phyloP scores from a whole-genome alignment of 1,140 invertebrate species.

The Callitettix versicolor region DNA sequence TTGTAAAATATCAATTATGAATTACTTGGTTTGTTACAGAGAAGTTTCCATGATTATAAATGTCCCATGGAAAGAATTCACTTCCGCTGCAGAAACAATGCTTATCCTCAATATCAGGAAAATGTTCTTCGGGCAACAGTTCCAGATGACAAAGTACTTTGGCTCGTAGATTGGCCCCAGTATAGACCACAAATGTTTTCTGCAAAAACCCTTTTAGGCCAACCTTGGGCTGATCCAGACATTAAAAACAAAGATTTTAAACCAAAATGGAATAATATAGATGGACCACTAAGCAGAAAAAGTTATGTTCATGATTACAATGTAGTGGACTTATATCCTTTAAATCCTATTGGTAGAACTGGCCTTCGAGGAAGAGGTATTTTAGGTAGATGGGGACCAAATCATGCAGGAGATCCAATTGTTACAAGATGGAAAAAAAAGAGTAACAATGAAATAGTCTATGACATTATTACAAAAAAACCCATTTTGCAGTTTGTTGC shows the following conservation, averaged over 20 bases:
- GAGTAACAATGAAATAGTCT: slow-evolving; percentile 21
- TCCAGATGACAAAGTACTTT: slow-evolving; percentile 10
- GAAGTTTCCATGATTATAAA: not conserved
- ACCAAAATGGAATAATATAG: slow-evolving; percentile 70
- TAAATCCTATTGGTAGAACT: slow-evolving; percentile 80
- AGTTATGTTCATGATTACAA: slow-evolving; percentile 60
- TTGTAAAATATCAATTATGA: too few species aligned
- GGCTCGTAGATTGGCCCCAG: not conserved
- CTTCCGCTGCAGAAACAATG: not conserved
- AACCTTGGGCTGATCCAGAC: slow-evolving; percentile 11
- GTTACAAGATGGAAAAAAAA: slow-evolving; percentile 79
- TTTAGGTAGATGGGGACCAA: slow-evolving; percentile 88
- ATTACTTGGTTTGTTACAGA: too few species aligned
- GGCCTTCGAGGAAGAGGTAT: slow-evolving; percentile 67
- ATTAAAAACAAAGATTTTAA: slow-evolving; percentile 36
- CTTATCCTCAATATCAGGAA: not conserved
- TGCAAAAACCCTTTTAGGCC: not conserved
- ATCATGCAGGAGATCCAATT: slow-evolving; percentile 85
- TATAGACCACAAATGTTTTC: slow-evolving; percentile 6
- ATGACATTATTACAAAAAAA: slow-evolving; percentile 33
- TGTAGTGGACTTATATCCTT: slow-evolving; percentile 48
- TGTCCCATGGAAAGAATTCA: not conserved
- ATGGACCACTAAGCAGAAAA: slow-evolving; percentile 64
- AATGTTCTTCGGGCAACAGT: not conserved
- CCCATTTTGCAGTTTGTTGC: slow-evolving; percentile 82